Base-by-base conservation (phyloP, 2,888 invertebrate genomes). In the Cyaniris semiargus region DNA sequence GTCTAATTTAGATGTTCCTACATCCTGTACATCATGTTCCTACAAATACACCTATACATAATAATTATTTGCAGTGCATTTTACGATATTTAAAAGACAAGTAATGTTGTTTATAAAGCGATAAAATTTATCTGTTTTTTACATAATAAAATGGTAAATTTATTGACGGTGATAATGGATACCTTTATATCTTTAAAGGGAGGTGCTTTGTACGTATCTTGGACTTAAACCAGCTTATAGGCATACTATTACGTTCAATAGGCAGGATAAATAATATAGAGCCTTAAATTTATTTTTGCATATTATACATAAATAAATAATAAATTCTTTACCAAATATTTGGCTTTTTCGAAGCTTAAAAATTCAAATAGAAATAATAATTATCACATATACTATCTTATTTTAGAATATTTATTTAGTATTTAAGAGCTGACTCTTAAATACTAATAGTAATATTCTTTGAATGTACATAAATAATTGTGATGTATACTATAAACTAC, bases 61-160 rank as follows among this genome's bases (percentile, higher is more conserved):
- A 23, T 74, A 27, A 48, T 53, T 53, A 18, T 53, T 72, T 23
- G 15, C 53, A 23, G 15, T 74, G 53, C 74, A 53, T 21, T 74
- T 74, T 27, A 48, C 48, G 48, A 74, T 74, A 53, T 74, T 74
- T 53, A 74, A 74, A 53, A 74, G 48, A 48, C 53, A 31, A 15
- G 53, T 53, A 27, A 74, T 66, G 66, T 66, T 66, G 66, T 74
- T 74, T 74, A 53, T 74, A 18, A 53, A 74, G 53, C 53, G 18
- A 53, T 53, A 74, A 74, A 74, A 53, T 53, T 74, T 74, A 74
- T 74, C 27, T 48, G 48, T 48, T 48, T 15, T 74, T 27, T 74
- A 53, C 27, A 74, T 74, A 74, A 74, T 74, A 74, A 74, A 74
- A 31, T 74, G 27, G 13, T 53, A 27, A 74, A 74, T 74, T 74